Evolutionary conservation across 2,797 vertebrate species (phyloP), one percentile per base, ranked within the genome.

Genomic region (Lacerta bilineata): DNA sequence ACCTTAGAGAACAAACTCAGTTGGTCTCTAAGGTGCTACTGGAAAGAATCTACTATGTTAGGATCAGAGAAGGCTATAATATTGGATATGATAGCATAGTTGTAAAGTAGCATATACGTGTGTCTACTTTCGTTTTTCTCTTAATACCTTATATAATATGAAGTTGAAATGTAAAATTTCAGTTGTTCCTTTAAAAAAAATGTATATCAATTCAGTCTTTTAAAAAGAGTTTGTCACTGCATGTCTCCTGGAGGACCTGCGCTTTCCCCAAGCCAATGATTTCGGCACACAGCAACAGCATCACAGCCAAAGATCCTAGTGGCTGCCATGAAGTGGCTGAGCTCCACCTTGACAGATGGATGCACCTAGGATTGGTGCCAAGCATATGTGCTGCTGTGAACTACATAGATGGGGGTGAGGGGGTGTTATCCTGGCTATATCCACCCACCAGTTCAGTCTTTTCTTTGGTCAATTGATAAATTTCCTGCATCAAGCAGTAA

Each of bases 321-420:
- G 3, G 15, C 5, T 64, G 55, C 74, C 39, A 43, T n/a, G 59
- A 77, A 77, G 46, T 33, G 69, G 23, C 46, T 75, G 33, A 74
- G 17, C 17, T 85, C 74, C 39, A 76, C 74, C 84, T 77, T 85
- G 59, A 36, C 84, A 85, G 84, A 77, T 66, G 55, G 59, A 46
- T 77, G 27, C 23, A 46, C 36, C 27, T 27, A 64, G 25, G 17
- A 27, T 11, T 43, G 36, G 55, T 75, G 13, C 36, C 69, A 18
- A 59, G n/a, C 50, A 59, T 59, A 55, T 61, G 13, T 72, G 83
- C 69, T 46, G 15, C 10, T 33, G 25, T 76, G 72, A 76, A 36
- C 33, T 76, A 55, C 11, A 85, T 85, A 66, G 11, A 64, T 66
- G 50, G 50, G 50, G 3, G 50, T 3, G 13, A 55, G 3, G 13